Evolutionary conservation across 2,888 invertebrate species (phyloP).

Genomic region (Allolobophora icterica): DNA sequence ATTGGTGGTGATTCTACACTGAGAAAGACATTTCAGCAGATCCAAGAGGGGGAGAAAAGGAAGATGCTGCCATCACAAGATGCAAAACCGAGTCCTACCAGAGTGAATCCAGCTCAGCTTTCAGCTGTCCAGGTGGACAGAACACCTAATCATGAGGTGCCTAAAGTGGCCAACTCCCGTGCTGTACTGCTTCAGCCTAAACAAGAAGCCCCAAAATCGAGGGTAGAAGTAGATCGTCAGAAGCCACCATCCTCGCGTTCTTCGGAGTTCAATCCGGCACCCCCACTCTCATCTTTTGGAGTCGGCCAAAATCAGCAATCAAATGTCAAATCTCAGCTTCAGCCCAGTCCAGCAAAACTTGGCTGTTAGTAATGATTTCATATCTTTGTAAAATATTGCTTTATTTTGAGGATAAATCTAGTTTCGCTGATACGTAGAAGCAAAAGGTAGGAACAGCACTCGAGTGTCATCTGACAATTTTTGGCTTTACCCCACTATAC

Average conservation of each 20-base stretch:
- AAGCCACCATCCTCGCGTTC: background rate
- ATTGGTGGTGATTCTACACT: conserved; percentile 90
- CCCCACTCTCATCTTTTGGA: background rate
- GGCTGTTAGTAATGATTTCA: background rate
- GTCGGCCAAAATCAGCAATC: background rate
- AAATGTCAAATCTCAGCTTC: background rate
- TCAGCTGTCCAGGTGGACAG: conserved; percentile 23
- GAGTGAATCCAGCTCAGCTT: conserved; percentile 43
- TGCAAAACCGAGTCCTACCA: conserved; percentile 43
- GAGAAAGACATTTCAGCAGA: conserved; percentile 95
- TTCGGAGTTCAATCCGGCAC: too few relatives aligned
- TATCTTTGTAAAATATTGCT: background rate
- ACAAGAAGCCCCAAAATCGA: background rate
- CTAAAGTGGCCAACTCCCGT: background rate
- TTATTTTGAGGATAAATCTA: background rate
- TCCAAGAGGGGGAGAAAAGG: conserved; percentile 72
- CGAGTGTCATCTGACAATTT: background rate
- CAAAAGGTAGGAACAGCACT: background rate
- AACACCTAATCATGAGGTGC: background rate
- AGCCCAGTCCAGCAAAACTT: background rate
- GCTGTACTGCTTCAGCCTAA: background rate
- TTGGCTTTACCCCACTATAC: background rate
- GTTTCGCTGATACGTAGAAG: background rate
- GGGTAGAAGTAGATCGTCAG: background rate
- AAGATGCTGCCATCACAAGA: conserved; percentile 46